Conservation (phyloP, 1,140 invertebrate genomes). For the Anastrepha obliqua region DNA sequence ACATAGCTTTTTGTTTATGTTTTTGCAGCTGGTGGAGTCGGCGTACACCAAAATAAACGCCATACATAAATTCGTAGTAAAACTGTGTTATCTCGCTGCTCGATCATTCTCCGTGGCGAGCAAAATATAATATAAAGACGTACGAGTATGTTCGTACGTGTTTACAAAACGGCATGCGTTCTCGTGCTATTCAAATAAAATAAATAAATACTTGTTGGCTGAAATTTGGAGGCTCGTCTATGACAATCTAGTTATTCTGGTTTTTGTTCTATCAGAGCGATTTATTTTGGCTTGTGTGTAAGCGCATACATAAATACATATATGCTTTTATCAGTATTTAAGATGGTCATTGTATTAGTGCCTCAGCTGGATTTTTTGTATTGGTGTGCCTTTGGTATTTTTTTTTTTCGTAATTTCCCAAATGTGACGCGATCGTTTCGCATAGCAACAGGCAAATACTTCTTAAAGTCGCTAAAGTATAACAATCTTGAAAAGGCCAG, state of each 20-base stretch:
- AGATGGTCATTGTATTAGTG: neutral
- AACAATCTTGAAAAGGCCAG: no score
- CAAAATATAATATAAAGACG: neutral
- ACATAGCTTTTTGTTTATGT: neutral
- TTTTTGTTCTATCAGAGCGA: neutral
- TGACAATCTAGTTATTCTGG: neutral
- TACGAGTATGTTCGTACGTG: neutral
- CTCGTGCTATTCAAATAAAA: neutral
- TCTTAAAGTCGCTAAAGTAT: no score
- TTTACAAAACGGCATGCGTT: neutral
- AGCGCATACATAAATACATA: neutral
- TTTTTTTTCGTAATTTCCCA: neutral
- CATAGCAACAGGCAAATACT: neutral
- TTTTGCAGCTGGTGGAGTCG: neutral
- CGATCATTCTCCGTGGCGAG: constrained; percentile 16
- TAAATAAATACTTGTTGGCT: neutral
- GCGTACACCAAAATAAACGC: neutral
- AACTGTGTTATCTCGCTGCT: neutral
- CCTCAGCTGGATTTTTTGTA: neutral
- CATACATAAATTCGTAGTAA: neutral
- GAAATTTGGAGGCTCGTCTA: constrained; percentile 42
- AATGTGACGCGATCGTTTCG: neutral
- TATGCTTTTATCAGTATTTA: neutral
- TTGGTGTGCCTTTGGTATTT: neutral
- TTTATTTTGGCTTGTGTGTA: neutral